These are phyloP conservation scores for Pseudorasbora parva DNA, from an alignment of 2,113 vertebrate species.

Conservation along the genomic window DNA sequence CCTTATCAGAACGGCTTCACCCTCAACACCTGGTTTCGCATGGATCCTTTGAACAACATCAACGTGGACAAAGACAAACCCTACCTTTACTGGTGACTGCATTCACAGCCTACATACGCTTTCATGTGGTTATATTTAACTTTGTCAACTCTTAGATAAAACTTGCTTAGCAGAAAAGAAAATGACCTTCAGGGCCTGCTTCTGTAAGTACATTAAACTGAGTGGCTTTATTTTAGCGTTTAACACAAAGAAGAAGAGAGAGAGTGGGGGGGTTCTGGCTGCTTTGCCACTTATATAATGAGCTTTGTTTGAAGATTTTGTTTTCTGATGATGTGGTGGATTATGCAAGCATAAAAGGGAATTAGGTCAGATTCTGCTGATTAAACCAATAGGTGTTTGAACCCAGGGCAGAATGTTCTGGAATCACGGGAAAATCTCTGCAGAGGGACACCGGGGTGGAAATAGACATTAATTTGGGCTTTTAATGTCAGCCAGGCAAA, in stretches of 20 bases:
- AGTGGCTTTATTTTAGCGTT: constrained; percentile 44
- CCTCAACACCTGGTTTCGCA: constrained; percentile 98
- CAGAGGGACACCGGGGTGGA: constrained; percentile 46
- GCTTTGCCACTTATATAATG: constrained; percentile 5
- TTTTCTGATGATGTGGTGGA: constrained; percentile 56
- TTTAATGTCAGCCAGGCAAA: constrained; percentile 63
- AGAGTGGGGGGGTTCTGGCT: constrained; percentile 10
- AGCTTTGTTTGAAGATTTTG: constrained; percentile 58
- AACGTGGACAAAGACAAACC: constrained; percentile 97
- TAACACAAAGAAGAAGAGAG: background rate
- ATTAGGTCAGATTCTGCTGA: constrained; percentile 64
- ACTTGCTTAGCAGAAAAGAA: background rate
- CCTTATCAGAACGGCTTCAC: constrained; percentile 98
- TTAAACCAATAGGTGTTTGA: constrained; percentile 61
- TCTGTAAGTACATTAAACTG: constrained; percentile 60
- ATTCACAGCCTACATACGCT: constrained; percentile 18
- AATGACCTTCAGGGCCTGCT: constrained; percentile 55
- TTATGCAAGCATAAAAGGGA: constrained; percentile 56
- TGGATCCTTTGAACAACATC: constrained; percentile 97
- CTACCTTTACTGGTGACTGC: constrained; percentile 95
- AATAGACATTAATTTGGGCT: constrained; percentile 63
- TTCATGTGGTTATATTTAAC: background rate
- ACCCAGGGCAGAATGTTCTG: constrained; percentile 51
- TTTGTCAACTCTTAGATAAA: constrained; percentile 33
- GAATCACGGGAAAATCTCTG: constrained; percentile 53